Percentiles rank a stretch among this genome's conserved stretches.
Conservation (phyloP, 2,888 invertebrate species). For the Eupithecia subfuscata region DNA sequence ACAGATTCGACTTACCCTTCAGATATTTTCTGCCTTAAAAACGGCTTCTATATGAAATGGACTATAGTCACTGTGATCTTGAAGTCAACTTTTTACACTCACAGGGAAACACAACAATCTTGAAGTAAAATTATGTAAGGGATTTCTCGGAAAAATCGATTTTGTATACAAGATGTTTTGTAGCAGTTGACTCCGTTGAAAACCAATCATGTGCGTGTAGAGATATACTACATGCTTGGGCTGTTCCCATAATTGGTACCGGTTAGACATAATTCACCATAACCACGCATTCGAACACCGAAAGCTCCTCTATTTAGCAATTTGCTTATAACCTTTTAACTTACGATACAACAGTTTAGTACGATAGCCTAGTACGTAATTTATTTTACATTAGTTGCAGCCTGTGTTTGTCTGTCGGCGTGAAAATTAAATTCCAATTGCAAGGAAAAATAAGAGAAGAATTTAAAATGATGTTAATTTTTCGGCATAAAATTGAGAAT, state of each 20-base stretch:
- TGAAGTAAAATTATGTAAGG: not conserved
- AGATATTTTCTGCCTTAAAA: too few species aligned
- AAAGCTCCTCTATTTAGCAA: slow-evolving; percentile 41
- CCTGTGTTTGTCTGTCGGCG: not conserved
- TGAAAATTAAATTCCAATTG: not conserved
- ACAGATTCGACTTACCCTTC: too few species aligned
- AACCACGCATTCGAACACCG: slow-evolving; percentile 30
- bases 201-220: not conserved
- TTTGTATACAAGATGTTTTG: not conserved
- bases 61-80: not conserved
- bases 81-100: not conserved
- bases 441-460: too few species aligned
- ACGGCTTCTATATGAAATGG: too few species aligned
- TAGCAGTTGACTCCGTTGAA: not conserved
- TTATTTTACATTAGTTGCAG: not conserved
- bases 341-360: slow-evolving; percentile 10
- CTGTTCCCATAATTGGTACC: slow-evolving; percentile 4
- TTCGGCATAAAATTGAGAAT: too few species aligned
- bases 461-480: too few species aligned
- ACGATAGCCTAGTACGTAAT: not conserved
- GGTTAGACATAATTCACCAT: slow-evolving; percentile 20
- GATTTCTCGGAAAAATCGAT: not conserved
- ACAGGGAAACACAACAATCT: not conserved
- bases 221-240: not conserved
- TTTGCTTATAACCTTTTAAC: slow-evolving; percentile 28